Evolutionary conservation across 1,140 invertebrate species (phyloP).

Genomic region (Pogonus chalceus): DNA sequence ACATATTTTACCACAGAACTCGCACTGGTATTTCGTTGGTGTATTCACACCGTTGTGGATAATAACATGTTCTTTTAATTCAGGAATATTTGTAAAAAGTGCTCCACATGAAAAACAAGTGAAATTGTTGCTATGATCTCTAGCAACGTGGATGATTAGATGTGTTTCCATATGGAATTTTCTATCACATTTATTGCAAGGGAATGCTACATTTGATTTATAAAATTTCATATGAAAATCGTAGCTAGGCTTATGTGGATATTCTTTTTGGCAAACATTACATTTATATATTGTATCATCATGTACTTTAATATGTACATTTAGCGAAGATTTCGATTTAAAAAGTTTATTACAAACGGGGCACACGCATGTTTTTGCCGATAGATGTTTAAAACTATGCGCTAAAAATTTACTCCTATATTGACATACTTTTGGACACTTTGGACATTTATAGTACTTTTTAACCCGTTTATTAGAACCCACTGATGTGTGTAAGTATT

Average conservation of each 20-base stretch:
- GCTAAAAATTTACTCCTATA: background rate
- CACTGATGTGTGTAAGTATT: conserved; percentile 51
- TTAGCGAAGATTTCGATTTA: background rate
- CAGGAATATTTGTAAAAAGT: background rate
- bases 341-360: background rate
- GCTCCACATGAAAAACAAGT: background rate
- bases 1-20: background rate
- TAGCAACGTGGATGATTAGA: background rate
- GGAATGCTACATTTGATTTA: background rate
- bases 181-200: background rate
- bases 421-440: background rate
- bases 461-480: conserved; percentile 51
- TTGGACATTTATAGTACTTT: background rate
- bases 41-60: conserved; percentile 15
- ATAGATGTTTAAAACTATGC: background rate
- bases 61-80: background rate
- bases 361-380: background rate
- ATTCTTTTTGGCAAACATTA: background rate
- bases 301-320: background rate
- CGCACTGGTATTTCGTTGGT: conserved; percentile 15
- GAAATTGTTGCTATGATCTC: background rate
- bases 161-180: background rate
- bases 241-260: background rate
- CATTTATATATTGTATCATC: background rate
- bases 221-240: background rate